Evolutionary conservation across 2,797 vertebrate species (phyloP).

Genomic region (Sebastes kiyomatsui): DNA sequence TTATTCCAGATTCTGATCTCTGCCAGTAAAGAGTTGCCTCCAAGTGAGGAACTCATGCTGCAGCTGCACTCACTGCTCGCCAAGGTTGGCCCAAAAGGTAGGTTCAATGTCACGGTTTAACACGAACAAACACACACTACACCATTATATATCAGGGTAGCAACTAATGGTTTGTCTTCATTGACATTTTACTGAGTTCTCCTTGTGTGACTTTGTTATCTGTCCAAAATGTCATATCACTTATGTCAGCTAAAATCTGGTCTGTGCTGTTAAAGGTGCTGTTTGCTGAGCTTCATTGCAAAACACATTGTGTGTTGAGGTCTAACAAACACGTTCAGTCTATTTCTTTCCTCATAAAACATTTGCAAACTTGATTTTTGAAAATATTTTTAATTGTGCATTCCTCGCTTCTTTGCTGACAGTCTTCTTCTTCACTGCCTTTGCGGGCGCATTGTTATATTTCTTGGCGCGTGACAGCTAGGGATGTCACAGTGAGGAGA

Average conservation of each 20-base stretch:
- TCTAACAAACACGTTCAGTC: not conserved
- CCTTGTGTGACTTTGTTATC: not conserved
- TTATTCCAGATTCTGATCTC: slow-evolving; percentile 90
- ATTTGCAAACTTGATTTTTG: not conserved
- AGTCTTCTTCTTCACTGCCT: not conserved
- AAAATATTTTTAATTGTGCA: not conserved
- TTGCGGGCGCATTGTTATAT: not conserved
- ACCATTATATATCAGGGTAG: not conserved
- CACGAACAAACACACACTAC: not conserved
- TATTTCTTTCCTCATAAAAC: not conserved
- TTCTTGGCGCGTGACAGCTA: not conserved
- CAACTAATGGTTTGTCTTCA: not conserved
- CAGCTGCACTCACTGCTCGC: slow-evolving; percentile 93
- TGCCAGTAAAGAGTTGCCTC: slow-evolving; percentile 88
- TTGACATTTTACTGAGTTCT: not conserved
- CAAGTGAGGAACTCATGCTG: slow-evolving; percentile 93
- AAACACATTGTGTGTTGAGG: not conserved
- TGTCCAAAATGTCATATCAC: not conserved
- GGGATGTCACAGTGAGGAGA: no score
- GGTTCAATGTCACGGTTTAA: not conserved
- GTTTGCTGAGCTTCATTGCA: not conserved
- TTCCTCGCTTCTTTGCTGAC: not conserved
- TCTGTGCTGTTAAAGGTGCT: not conserved
- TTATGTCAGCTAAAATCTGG: not conserved
- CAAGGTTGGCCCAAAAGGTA: slow-evolving; percentile 97